Base-by-base conservation (phyloP, 2,113 vertebrate species). In the Felis catus region DNA sequence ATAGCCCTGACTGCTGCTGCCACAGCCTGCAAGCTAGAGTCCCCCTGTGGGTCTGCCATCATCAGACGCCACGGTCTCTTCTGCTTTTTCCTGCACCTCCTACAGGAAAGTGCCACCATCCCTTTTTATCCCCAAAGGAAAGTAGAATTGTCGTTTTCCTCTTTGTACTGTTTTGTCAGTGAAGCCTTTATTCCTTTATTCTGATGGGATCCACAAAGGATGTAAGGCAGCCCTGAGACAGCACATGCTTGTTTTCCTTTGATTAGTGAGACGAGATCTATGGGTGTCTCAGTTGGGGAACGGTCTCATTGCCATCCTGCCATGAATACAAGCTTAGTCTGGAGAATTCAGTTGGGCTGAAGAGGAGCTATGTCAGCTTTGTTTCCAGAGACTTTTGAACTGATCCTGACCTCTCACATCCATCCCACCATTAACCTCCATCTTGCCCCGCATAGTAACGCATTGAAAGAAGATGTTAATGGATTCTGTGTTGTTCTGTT, bases 41-140 rank as follows among this genome's bases (percentile, higher is more conserved):
- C 53, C 29, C 33, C 0, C n/a, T 45, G 27, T 0, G 0, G 85
- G 36, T 21, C 51, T 78, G 85, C 27, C 21, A 15, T 91, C 55
- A 7, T 33, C 92, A 23, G 74, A 68, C 3, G 0, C 41, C 18
- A 73, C 5, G 0, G 87, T 31, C 80, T 85, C 18, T 11, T 70
- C 25, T 65, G 45, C 33, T 80, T 18, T 81, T 92, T 82, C 66
- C 66, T 0, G 0, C 14, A 88, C 58, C 66, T 87, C n/a, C 74
- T 41, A 19, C 11, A 73, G 84, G 70, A 94, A 63, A 95, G 74
- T 70, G 29, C 94, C n/a, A 7, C 89, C 58, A 29, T 82, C 74
- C 33, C 21, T 79, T 95, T 95, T 87, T 70, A 96, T 41, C 33
- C 87, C 89, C 76, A 91, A 89, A 93, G 41, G 33, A 89, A 93